Evolutionary conservation across 2,797 vertebrate species (phyloP).

Genomic region (Anguilla marmorata): DNA sequence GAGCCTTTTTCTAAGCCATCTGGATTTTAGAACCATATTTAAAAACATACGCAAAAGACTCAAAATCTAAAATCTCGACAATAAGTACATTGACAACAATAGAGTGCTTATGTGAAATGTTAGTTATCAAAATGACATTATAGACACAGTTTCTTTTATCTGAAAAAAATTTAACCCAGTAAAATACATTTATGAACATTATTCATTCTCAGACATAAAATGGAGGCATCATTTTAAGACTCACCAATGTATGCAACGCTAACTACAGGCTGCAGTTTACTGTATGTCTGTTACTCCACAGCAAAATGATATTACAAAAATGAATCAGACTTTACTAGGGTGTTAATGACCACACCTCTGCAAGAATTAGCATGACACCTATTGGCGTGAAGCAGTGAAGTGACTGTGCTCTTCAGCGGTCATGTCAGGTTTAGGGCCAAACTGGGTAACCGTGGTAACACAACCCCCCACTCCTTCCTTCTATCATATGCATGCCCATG

Average conservation of each 20-base stretch:
- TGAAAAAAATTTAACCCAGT: background rate
- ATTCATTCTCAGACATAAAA: background rate
- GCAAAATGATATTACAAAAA: background rate
- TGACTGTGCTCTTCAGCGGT: background rate
- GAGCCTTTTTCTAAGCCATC: background rate
- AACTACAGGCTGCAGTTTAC: background rate
- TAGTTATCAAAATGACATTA: background rate
- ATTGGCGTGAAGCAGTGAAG: background rate
- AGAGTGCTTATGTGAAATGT: too few relatives aligned
- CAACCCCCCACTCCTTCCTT: background rate
- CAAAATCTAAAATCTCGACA: too few relatives aligned
- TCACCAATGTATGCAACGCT: background rate
- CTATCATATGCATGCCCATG: background rate
- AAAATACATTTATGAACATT: background rate
- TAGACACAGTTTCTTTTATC: background rate
- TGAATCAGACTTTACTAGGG: background rate
- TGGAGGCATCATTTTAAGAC: background rate
- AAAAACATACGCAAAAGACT: background rate
- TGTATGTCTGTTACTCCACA: background rate
- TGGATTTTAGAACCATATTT: too few relatives aligned
- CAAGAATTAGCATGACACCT: background rate
- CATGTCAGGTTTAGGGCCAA: background rate
- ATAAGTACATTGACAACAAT: too few relatives aligned
- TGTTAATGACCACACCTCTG: background rate
- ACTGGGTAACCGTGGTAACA: background rate